These are phyloP conservation scores for Crypturellus tataupa DNA, from an alignment of 2,797 vertebrate species.

Conservation along the genomic window DNA sequence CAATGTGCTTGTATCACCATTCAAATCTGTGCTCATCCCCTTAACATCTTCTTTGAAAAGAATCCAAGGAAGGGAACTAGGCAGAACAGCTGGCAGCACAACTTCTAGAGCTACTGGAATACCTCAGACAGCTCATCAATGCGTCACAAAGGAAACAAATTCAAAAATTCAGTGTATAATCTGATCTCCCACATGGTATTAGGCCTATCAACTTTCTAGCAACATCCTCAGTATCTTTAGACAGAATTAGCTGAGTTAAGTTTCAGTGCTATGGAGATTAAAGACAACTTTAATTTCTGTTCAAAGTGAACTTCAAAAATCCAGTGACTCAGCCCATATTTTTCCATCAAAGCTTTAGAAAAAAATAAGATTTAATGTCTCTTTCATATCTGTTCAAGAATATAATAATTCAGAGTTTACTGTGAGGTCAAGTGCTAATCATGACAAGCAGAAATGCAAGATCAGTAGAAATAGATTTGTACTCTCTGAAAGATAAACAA, in stretches of 20 bases:
- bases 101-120: not conserved
- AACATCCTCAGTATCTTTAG: not conserved
- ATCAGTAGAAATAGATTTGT: not conserved
- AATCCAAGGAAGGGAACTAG: not conserved
- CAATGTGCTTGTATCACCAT: not conserved
- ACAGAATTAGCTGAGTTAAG: not conserved
- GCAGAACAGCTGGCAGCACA: not conserved
- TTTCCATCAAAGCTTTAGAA: slow-evolving; percentile 8
- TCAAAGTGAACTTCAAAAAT: slow-evolving; percentile 5
- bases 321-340: not conserved
- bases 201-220: not conserved
- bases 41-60: not conserved
- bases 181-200: not conserved
- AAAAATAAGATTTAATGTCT: not conserved
- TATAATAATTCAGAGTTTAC: not conserved
- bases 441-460: not conserved
- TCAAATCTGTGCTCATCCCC: not conserved
- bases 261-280: not conserved
- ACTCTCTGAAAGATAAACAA: not conserved
- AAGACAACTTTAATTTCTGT: not conserved
- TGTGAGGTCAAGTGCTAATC: not conserved
- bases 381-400: not conserved
- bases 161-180: not conserved
- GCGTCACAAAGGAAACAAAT: not conserved
- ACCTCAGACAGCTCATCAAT: not conserved